Percentiles rank a stretch among this genome's conserved stretches.
Evolutionary conservation across 2,888 invertebrate species (phyloP).

Genomic region (Pseudeuparius sepicola): DNA sequence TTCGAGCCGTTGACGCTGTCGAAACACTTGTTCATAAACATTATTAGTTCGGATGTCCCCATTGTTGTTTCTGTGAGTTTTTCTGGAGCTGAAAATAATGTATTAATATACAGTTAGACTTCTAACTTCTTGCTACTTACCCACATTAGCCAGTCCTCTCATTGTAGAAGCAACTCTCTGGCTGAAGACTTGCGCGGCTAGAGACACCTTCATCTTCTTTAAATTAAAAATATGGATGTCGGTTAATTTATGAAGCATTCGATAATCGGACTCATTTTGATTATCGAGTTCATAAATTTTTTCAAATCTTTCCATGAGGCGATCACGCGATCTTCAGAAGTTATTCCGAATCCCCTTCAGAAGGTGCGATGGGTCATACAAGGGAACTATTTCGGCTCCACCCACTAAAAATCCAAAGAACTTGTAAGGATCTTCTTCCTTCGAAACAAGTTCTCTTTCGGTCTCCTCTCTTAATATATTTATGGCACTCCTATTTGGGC

Average conservation of each 20-base stretch:
- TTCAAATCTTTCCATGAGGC: too few relatives aligned
- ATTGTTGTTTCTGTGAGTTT: not conserved
- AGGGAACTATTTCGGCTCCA: slow-evolving; percentile 4
- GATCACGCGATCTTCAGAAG: too few relatives aligned
- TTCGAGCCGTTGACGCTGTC: slow-evolving; percentile 7
- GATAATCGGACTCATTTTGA: not conserved
- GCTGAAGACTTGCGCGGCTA: slow-evolving; percentile 9
- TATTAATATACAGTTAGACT: not conserved
- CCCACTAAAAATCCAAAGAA: slow-evolving; percentile 2
- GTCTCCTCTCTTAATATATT: slow-evolving; percentile 19
- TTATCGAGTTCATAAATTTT: not conserved
- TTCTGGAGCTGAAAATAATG: slow-evolving; percentile 5
- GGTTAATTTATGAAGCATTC: slow-evolving; percentile 5
- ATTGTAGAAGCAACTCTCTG: slow-evolving; percentile 2
- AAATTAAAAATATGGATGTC: slow-evolving; percentile 1
- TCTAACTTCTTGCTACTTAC: slow-evolving; percentile 7
- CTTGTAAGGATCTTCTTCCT: too few relatives aligned
- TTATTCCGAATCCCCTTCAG: slow-evolving; percentile 6
- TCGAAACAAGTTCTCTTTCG: too few relatives aligned
- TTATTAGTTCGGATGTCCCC: slow-evolving; percentile 5
- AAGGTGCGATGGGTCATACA: slow-evolving; percentile 6
- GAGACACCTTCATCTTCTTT: slow-evolving; percentile 9
- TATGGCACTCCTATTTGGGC: slow-evolving; percentile 24
- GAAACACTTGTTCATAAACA: slow-evolving; percentile 10
- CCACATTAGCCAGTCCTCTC: slow-evolving; percentile 2